Percentiles rank a stretch among this genome's conserved stretches.
Evolutionary conservation across 2,797 vertebrate species (phyloP).

Genomic region (Acipenser transmontanus): DNA sequence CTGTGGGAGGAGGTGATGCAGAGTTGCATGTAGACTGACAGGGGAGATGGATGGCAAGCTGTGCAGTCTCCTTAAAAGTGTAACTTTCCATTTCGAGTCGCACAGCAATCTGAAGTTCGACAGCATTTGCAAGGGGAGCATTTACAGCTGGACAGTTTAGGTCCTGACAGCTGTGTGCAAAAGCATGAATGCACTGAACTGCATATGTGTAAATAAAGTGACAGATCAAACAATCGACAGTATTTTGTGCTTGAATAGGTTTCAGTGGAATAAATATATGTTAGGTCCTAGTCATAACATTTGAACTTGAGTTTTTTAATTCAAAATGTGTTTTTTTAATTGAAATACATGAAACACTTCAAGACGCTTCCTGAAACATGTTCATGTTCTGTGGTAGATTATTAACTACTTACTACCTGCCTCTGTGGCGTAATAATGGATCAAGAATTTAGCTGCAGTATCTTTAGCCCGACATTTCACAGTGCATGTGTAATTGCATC

Average conservation of each 20-base stretch:
- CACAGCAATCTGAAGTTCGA: not conserved
- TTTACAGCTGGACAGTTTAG: slow-evolving; percentile 9
- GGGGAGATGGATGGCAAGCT: slow-evolving; percentile 27
- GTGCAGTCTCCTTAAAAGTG: slow-evolving; percentile 28
- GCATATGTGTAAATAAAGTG: too few relatives aligned
- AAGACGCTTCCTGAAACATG: too few relatives aligned
- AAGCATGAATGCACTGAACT: not conserved
- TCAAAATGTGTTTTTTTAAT: slow-evolving; percentile 37
- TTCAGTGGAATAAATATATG: too few relatives aligned
- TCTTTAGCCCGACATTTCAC: too few relatives aligned
- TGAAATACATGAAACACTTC: not conserved
- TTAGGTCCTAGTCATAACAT: too few relatives aligned
- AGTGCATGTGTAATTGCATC: too few relatives aligned
- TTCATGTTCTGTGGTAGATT: too few relatives aligned
- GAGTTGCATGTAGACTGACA: slow-evolving; percentile 25
- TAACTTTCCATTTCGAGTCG: slow-evolving; percentile 26
- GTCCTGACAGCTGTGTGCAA: not conserved
- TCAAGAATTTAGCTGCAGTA: too few relatives aligned
- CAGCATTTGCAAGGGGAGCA: not conserved
- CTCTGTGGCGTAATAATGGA: too few relatives aligned
- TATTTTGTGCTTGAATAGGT: too few relatives aligned
- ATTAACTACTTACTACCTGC: too few relatives aligned
- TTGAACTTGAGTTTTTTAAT: slow-evolving; percentile 5
- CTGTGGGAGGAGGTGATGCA: slow-evolving; percentile 19
- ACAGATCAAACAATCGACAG: too few relatives aligned